These are phyloP conservation scores for Callyntrura sp. DNA, from an alignment of 2,888 invertebrate species.

Conservation along the genomic window DNA sequence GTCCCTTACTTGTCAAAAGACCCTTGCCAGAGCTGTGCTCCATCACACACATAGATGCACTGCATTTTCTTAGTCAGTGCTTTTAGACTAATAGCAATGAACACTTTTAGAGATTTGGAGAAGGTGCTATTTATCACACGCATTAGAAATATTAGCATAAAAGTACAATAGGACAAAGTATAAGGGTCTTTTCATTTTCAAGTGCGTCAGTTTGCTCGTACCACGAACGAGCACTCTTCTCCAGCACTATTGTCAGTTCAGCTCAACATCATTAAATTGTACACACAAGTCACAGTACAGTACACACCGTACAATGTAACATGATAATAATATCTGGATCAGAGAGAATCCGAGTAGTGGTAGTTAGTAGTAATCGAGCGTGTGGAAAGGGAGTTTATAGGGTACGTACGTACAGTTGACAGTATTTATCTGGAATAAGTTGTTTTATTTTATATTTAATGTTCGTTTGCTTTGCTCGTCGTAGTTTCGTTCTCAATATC, in stretches of 20 bases:
- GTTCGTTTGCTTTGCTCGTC: background rate
- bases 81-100: too few species aligned
- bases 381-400: conserved; percentile 40
- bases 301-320: background rate
- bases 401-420: too few species aligned
- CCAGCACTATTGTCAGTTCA: background rate
- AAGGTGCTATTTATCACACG: background rate
- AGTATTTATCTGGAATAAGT: conserved; percentile 1
- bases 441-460: background rate
- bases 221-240: background rate
- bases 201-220: background rate
- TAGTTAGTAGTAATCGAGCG: conserved; percentile 28
- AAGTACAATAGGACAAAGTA: background rate
- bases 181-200: background rate
- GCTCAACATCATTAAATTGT: too few species aligned
- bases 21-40: background rate
- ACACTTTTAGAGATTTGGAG: background rate
- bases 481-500: background rate
- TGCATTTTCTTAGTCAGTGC: too few species aligned
- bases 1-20: background rate
- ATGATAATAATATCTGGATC: background rate
- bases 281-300: too few species aligned
- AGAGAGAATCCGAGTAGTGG: conserved; percentile 6
- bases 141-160: conserved; percentile 4
- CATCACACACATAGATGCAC: background rate